phyloP scores from a whole-genome alignment of 1,140 invertebrate species.

The Formica exsecta region DNA sequence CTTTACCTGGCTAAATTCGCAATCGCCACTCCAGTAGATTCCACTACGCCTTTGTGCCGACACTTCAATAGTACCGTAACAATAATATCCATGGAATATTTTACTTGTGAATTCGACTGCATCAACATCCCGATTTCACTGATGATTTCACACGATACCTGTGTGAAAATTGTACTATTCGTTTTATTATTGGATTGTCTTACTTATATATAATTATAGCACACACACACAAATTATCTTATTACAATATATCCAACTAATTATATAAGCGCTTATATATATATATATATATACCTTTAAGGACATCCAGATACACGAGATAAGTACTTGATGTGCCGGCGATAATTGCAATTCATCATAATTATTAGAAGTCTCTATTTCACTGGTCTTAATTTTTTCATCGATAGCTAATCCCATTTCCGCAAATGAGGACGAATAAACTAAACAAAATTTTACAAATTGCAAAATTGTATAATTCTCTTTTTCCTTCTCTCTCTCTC shows the following conservation, averaged over 20 bases:
- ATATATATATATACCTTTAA: constrained; percentile 88
- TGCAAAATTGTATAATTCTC: background rate
- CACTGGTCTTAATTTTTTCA: constrained; percentile 78
- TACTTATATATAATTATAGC: background rate
- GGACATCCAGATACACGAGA: constrained; percentile 93
- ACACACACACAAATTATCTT: constrained; percentile 5
- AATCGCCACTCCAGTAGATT: constrained; percentile 89
- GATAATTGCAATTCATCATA: constrained; percentile 86
- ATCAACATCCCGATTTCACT: constrained; percentile 81
- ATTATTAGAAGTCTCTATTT: constrained; percentile 75
- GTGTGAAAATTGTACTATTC: constrained; percentile 66
- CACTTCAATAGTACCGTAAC: constrained; percentile 90
- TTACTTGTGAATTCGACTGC: constrained; percentile 81
- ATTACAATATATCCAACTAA: constrained; percentile 25
- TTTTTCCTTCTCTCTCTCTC: background rate
- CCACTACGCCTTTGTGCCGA: constrained; percentile 93
- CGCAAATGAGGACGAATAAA: constrained; percentile 88
- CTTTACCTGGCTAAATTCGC: constrained; percentile 84
- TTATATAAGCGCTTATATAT: background rate
- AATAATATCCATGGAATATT: constrained; percentile 87
- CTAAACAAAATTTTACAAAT: constrained; percentile 76
- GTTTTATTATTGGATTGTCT: constrained; percentile 7
- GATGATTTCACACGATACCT: constrained; percentile 88
- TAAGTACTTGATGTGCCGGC: constrained; percentile 89
- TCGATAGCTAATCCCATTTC: constrained; percentile 88